phyloP scores from a whole-genome alignment of 2,797 vertebrate species.

The Intellagama lesueurii region DNA sequence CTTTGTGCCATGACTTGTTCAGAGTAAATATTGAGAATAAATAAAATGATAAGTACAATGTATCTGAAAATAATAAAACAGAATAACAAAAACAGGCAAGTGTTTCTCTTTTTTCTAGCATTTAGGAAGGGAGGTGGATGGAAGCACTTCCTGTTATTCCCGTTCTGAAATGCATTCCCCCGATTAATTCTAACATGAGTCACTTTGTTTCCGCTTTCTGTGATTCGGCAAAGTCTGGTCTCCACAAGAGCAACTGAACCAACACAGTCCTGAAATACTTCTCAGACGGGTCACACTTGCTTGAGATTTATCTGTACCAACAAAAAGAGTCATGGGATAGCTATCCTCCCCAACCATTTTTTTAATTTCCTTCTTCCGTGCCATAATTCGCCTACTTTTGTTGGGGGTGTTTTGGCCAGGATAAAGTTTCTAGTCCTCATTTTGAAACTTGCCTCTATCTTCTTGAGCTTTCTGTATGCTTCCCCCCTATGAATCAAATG shows the following conservation, averaged over 20 bases:
- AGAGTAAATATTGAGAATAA: neutral
- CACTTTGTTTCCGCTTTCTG: neutral
- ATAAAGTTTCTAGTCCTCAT: neutral
- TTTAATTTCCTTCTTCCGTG: neutral
- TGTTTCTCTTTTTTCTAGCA: neutral
- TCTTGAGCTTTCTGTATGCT: neutral
- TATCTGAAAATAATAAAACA: neutral
- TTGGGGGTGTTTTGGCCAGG: neutral
- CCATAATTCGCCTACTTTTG: neutral
- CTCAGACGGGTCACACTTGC: constrained; percentile 27
- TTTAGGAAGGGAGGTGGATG: neutral
- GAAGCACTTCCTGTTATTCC: constrained; percentile 52
- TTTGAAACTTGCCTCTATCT: neutral
- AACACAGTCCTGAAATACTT: constrained; percentile 39
- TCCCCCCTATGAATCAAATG: neutral
- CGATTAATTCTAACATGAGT: neutral
- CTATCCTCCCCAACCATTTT: neutral
- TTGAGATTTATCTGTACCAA: constrained; percentile 9
- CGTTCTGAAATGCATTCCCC: neutral
- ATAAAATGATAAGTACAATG: neutral
- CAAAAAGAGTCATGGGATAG: constrained; percentile 31
- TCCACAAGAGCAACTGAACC: neutral
- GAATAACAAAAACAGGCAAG: too few species aligned
- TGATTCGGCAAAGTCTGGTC: constrained; percentile 14
- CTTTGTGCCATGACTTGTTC: too few species aligned